Evolutionary conservation across 2,113 vertebrate genomes (phyloP), one percentile per base, ranked within the genome.

Genomic region (Fregetta grallaria): DNA sequence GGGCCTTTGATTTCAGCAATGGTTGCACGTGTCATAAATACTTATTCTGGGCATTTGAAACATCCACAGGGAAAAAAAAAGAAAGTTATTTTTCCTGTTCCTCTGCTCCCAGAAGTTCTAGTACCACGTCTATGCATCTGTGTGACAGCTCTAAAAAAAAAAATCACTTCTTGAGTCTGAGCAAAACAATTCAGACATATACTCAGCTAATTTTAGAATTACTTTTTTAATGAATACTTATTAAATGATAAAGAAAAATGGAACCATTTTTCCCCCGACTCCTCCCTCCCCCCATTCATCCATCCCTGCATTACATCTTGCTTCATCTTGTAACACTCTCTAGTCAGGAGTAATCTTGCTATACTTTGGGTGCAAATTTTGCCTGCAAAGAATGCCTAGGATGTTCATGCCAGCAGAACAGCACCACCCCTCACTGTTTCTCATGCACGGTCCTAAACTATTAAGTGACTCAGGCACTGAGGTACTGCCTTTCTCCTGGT

Each of bases 1-100:
- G 49, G 90, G 50, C 15, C 53, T 95, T 95, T 95, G 78, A 78
- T 87, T 94, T 91, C 74, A 92, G 49, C 42, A 91, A 75, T 29
- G 61, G 61, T 25, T 95, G 58, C 27, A 71, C 72, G 26, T 91
- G 73, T 90, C 88, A 93, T 59, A 89, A 95, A 83, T 62, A 75
- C 42, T 80, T 86, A 84, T 63, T 82, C 47, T 40, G 25, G 47
- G 27, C 47, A 80, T 77, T 71, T 94, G 88, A 91, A 89, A 92
- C 0, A 6, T 53, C 66, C 66, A 49, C 1, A 1, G 61, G 38
- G 7, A 8, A 3, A 10, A 44, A 58, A 47, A 23, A 16, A 70
- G 0, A 34, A 67, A 45, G 13, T 30, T n/a, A 45, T 80, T 95
- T 93, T 86, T 84, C 38, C 15, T 7, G 0, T 80, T 92, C 58